Conservation (phyloP, 2,113 vertebrate species). For the Lipophrys pholis region DNA sequence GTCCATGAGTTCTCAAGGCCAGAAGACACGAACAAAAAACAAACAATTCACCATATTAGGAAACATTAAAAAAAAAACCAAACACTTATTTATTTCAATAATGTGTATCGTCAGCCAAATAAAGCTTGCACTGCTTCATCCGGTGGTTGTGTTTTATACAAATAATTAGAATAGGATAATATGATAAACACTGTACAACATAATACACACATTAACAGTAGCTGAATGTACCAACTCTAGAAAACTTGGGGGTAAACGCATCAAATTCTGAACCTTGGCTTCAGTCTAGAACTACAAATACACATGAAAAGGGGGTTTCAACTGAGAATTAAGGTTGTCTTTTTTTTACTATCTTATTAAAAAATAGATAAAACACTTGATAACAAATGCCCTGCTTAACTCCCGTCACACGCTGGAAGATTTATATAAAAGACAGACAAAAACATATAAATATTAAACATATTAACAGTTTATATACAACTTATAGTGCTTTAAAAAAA, state of each 20-base stretch:
- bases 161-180: constrained; percentile 44
- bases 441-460: constrained; percentile 68
- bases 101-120: constrained; percentile 37
- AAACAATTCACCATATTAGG: too few species aligned
- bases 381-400: constrained; percentile 43
- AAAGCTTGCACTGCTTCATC: constrained; percentile 31
- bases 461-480: constrained; percentile 75
- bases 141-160: constrained; percentile 51
- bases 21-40: background rate
- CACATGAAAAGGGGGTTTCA: background rate
- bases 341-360: background rate
- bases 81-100: constrained; percentile 60
- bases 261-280: too few species aligned
- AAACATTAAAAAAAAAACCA: constrained; percentile 25
- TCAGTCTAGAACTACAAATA: background rate
- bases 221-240: background rate
- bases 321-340: background rate
- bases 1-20: rapidly evolving
- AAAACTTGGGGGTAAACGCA: background rate
- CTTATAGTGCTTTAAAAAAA: background rate
- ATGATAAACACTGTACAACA: constrained; percentile 63
- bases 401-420: constrained; percentile 16
- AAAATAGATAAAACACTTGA: too few species aligned
- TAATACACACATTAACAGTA: background rate
- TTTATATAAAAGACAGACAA: constrained; percentile 30